Base-by-base conservation (phyloP, 1,140 invertebrate species). In the Prorops nasuta region DNA sequence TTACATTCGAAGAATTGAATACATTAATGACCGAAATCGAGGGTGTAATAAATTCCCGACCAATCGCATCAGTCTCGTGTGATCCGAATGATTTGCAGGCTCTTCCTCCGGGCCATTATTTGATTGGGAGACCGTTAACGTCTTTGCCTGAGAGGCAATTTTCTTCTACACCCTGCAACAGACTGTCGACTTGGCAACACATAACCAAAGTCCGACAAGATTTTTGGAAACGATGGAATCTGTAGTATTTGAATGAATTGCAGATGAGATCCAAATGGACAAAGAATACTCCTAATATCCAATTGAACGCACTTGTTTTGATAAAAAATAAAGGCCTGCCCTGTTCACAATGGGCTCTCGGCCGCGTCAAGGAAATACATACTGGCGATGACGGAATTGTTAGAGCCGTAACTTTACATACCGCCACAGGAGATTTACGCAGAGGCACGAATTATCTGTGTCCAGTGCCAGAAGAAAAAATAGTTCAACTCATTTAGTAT, bases 21-120 rank as follows among this genome's bases (percentile, higher is more conserved):
- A 59, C 56, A 0, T 22, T 56, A 16, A 39, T 59, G 10, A 19
- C 20, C 10, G 49, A 56, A 47, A 51, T 59, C 3, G 54, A 66
- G 49, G 59, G 58, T n/a, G 39, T 63, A 15, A 35, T 66, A 24
- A 66, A 64, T 52, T 62, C 56, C n/a, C 37, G 39, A 34, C 69
- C 56, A 17, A 31, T 58, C 16, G 51, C 37, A 40, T 54, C 42
- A 0, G 12, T 66, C 15, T 56, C 53, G 1, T 28, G 10, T 20
- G 54, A 58, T 49, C 54, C 55, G 2, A 20, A 45, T 12, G 66
- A 68, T 41, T 15, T 42, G 7, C 32, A 42, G 15, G 51, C 49
- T 24, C 35, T 69, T 21, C 59, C 63, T 10, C 65, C 71, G 15
- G 57, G 56, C 2, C 67, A 73, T 51, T 71, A 69, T 34, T 31